Percentiles rank a stretch among this genome's conserved stretches.
Conservation (phyloP, 2,797 vertebrate species). For the Dromococcyx pavoninus region DNA sequence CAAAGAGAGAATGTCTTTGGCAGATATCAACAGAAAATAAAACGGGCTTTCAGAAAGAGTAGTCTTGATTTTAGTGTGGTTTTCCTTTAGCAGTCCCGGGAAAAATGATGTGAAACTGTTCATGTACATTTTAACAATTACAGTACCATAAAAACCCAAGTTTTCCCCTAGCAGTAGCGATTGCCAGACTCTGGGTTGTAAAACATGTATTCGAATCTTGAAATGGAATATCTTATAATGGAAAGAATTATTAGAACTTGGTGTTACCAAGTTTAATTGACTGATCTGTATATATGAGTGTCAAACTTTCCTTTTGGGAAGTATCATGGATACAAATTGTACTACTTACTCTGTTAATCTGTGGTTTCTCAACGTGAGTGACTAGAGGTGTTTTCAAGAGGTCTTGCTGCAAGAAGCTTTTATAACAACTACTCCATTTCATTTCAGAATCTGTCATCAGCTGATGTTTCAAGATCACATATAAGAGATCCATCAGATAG, state of each 20-base stretch:
- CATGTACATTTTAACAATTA: neutral
- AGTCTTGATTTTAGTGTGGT: neutral
- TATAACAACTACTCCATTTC: neutral
- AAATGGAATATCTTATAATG: neutral
- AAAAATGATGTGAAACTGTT: neutral
- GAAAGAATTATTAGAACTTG: neutral
- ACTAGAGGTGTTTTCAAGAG: neutral
- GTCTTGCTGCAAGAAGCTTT: neutral
- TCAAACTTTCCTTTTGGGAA: neutral
- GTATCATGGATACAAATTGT: neutral
- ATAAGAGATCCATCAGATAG: neutral
- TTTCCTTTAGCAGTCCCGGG: neutral
- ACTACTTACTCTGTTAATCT: neutral
- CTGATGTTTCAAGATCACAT: neutral
- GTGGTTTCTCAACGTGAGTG: neutral
- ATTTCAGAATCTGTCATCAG: neutral
- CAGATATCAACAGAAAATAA: neutral
- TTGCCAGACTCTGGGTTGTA: neutral
- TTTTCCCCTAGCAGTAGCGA: neutral
- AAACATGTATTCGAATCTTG: neutral
- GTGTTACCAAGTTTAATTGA: neutral
- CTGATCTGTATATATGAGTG: accelerated
- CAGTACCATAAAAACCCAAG: accelerated
- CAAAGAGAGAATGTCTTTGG: neutral
- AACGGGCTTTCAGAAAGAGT: neutral